A percentile compares a stretch with the other conserved stretches of the same genome.
phyloP scores from a whole-genome alignment of 2,113 vertebrate species.

The Indicator indicator region DNA sequence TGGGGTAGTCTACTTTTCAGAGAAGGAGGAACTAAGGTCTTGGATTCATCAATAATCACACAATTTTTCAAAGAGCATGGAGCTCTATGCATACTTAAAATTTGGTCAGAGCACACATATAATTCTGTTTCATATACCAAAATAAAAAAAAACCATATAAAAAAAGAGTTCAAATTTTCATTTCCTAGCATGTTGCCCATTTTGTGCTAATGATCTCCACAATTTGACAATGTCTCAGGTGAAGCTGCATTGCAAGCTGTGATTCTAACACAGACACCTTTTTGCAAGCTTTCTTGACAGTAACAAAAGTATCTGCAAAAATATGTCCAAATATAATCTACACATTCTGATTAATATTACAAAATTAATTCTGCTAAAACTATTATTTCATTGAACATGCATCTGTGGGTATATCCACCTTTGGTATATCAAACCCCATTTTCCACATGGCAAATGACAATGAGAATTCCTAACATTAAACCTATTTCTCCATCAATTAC shows the following conservation, averaged over 20 bases:
- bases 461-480: background rate
- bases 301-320: background rate
- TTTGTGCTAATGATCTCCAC: background rate
- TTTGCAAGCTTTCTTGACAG: background rate
- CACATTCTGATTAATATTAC: background rate
- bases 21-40: background rate
- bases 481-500: background rate
- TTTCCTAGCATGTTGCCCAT: background rate
- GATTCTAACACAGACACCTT: background rate
- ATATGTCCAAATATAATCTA: background rate
- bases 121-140: background rate
- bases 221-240: background rate
- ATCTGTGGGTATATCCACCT: background rate
- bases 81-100: background rate
- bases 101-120: background rate
- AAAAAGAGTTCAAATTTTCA: background rate
- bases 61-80: background rate
- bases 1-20: background rate
- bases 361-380: background rate
- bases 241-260: background rate
- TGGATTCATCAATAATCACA: background rate
- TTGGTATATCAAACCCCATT: background rate
- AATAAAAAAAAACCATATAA: background rate
- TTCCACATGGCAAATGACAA: background rate
- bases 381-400: background rate